Evolutionary conservation across 2,888 invertebrate species (phyloP).

Genomic region (Melanostoma scalare): DNA sequence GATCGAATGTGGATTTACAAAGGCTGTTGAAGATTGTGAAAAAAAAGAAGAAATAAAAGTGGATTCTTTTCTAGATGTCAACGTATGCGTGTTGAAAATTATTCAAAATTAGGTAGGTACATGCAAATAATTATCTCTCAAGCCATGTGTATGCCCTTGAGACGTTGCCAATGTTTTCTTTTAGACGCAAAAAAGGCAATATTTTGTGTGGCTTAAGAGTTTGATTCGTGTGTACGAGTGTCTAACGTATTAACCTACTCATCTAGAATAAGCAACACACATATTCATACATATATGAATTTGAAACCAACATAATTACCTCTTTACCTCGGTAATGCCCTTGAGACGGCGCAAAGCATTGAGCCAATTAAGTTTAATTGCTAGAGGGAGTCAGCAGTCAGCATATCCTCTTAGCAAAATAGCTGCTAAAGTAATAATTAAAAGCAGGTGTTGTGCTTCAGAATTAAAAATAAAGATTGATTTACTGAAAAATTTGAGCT

Average conservation of each 20-base stretch:
- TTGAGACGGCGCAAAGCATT: slow-evolving; percentile 36
- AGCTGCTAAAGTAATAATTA: background rate
- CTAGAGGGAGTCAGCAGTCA: slow-evolving; percentile 13
- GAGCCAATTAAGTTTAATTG: slow-evolving; percentile 35
- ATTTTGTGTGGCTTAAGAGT: too few species aligned
- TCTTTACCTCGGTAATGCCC: slow-evolving; percentile 34
- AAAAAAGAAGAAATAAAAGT: slow-evolving; percentile 34
- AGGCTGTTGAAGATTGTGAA: slow-evolving; percentile 38
- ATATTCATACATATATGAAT: too few species aligned
- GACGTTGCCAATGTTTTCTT: slow-evolving; percentile 6
- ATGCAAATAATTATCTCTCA: slow-evolving; percentile 47
- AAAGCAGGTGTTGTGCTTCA: too few species aligned
- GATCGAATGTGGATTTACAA: slow-evolving; percentile 56
- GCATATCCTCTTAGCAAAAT: slow-evolving; percentile 21
- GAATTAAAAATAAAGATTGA: too few species aligned
- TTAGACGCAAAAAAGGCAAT: slow-evolving; percentile 5
- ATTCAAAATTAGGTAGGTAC: slow-evolving; percentile 40
- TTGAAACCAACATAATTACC: slow-evolving; percentile 30
- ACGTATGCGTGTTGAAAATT: slow-evolving; percentile 18
- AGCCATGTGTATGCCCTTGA: slow-evolving; percentile 42
- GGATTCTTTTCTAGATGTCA: slow-evolving; percentile 22
- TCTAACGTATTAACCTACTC: too few species aligned
- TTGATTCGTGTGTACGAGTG: too few species aligned
- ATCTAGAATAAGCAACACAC: too few species aligned
- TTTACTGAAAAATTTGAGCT: too few species aligned